A percentile compares a stretch with the other conserved stretches of the same genome.
phyloP scores from a whole-genome alignment of 2,797 vertebrate species.

The Clarias laeviceps region DNA sequence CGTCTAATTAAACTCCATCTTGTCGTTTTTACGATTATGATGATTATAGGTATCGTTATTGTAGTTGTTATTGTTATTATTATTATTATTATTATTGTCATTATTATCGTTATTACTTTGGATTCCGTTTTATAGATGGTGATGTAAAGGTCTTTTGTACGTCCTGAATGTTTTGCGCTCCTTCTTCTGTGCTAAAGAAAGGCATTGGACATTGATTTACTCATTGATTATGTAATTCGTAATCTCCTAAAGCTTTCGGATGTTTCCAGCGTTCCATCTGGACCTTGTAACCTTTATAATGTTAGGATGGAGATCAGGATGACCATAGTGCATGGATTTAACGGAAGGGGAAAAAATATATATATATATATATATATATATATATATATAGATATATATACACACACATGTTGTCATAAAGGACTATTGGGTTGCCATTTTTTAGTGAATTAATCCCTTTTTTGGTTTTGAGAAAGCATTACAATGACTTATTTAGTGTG shows the following conservation, averaged over 20 bases:
- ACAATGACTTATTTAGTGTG: not conserved
- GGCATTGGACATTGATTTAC: not conserved
- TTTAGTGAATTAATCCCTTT: too few species aligned
- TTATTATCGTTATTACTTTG: not conserved
- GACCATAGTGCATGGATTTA: not conserved
- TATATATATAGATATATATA: too few species aligned
- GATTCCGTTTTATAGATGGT: not conserved
- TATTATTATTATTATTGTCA: not conserved
- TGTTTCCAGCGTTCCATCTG: not conserved
- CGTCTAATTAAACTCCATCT: not conserved
- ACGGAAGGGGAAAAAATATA: too few species aligned
- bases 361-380: too few species aligned
- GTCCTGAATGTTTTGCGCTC: not conserved
- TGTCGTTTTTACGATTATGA: too few species aligned
- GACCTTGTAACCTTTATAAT: not conserved
- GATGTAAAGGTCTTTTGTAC: not conserved
- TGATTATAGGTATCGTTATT: not conserved
- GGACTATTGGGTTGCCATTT: not conserved
- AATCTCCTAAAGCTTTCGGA: not conserved
- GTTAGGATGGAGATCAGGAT: slow-evolving; percentile 27
- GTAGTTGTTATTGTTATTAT: not conserved
- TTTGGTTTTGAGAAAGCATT: not conserved
- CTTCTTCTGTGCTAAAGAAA: not conserved
- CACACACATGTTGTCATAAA: not conserved
- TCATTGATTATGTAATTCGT: not conserved